These are phyloP conservation scores for Fulmarus glacialis DNA, from an alignment of 2,113 vertebrate species.

Conservation along the genomic window DNA sequence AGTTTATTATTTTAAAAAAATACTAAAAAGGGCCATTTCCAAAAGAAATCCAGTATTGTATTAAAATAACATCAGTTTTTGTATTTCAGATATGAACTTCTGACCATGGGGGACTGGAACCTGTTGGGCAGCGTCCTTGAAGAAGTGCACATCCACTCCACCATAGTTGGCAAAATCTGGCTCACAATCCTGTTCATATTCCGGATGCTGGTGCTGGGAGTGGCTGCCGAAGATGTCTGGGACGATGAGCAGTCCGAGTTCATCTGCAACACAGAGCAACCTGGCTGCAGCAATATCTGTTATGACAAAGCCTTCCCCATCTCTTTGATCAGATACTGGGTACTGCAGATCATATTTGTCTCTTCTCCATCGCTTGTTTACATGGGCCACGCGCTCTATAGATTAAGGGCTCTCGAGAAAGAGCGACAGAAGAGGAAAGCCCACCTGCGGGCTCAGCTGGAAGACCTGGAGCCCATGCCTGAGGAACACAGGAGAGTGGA, in stretches of 20 bases:
- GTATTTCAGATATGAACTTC: conserved; percentile 74
- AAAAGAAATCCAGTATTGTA: neutral
- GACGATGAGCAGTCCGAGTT: conserved; percentile 93
- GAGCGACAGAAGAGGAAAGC: conserved; percentile 87
- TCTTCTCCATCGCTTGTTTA: conserved; percentile 93
- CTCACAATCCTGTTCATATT: conserved; percentile 96
- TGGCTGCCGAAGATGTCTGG: conserved; percentile 94
- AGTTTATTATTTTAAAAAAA: neutral
- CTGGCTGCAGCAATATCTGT: conserved; percentile 92
- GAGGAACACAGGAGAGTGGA: conserved; percentile 87
- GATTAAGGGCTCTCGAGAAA: conserved; percentile 88
- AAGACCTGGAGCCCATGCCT: conserved; percentile 75
- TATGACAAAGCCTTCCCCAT: conserved; percentile 95
- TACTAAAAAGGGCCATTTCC: neutral
- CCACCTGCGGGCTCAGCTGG: conserved; percentile 84
- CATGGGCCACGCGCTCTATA: conserved; percentile 93
- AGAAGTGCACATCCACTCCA: conserved; percentile 94
- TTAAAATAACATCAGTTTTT: neutral
- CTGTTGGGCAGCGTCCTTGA: conserved; percentile 91
- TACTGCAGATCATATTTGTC: conserved; percentile 94
- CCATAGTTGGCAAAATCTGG: conserved; percentile 96
- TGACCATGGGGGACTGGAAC: conserved; percentile 96
- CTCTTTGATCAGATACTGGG: conserved; percentile 95
- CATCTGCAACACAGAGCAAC: conserved; percentile 94
- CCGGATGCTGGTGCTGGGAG: conserved; percentile 92